Evolutionary conservation across 2,113 vertebrate species (phyloP).

Genomic region (Trogon surrucura): DNA sequence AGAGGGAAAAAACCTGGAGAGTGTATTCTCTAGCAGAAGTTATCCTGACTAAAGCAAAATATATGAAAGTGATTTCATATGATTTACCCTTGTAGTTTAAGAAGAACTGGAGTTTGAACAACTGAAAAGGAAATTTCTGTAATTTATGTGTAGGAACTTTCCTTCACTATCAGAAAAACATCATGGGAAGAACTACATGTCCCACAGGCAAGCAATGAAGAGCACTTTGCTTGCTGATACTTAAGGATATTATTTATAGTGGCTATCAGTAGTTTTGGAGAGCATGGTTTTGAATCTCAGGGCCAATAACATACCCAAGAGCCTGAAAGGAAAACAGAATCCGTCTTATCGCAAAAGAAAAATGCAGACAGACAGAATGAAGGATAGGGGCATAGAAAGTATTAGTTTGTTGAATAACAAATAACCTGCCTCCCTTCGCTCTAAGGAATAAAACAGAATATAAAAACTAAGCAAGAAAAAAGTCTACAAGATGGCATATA

Average conservation of each 20-base stretch:
- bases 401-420: background rate
- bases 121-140: background rate
- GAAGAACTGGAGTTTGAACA: background rate
- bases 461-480: background rate
- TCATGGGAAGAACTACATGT: background rate
- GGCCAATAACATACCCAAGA: background rate
- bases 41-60: background rate
- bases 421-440: background rate
- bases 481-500: background rate
- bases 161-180: background rate
- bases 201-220: background rate
- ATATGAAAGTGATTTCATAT: rapidly evolving
- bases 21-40: background rate
- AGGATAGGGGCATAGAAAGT: background rate
- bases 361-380: background rate
- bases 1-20: background rate
- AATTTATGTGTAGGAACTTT: background rate
- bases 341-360: background rate
- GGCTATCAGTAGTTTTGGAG: background rate
- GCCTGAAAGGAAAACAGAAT: rapidly evolving
- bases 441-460: background rate
- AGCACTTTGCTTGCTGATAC: background rate
- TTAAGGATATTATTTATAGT: background rate
- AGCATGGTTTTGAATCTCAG: background rate
- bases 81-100: background rate